Percentiles rank a stretch among this genome's conserved stretches.
These are phyloP conservation scores for Dissostichus mawsoni DNA, from an alignment of 2,113 vertebrate species.

Conservation along the genomic window DNA sequence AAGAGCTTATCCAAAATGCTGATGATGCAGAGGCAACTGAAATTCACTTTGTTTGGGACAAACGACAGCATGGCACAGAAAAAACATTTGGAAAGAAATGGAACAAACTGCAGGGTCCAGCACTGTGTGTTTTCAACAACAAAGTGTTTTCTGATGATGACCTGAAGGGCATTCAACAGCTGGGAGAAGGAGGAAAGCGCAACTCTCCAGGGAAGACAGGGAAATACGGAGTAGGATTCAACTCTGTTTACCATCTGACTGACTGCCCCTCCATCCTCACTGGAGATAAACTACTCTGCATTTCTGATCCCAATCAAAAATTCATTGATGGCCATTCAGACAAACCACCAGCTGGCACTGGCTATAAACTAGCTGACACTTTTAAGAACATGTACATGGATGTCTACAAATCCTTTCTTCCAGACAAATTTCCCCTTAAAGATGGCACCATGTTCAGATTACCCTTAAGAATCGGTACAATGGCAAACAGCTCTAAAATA, in stretches of 20 bases:
- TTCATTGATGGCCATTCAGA: conserved; percentile 75
- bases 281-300: conserved; percentile 84
- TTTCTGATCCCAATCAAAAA: conserved; percentile 85
- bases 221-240: conserved; percentile 90
- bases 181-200: conserved; percentile 87
- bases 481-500: conserved; percentile 80
- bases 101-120: conserved; percentile 86
- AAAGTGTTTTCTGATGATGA: conserved; percentile 84
- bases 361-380: conserved; percentile 72
- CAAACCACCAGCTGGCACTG: conserved; percentile 76
- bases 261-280: conserved; percentile 90
- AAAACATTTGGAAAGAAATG: conserved; percentile 84
- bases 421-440: conserved; percentile 79
- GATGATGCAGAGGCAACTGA: conserved; percentile 87
- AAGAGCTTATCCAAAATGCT: conserved; percentile 89
- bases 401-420: conserved; percentile 87
- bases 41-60: conserved; percentile 89
- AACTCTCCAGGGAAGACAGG: conserved; percentile 82
- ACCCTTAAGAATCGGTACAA: conserved; percentile 80
- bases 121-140: conserved; percentile 90
- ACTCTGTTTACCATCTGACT: conserved; percentile 88
- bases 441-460: conserved; percentile 88
- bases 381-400: conserved; percentile 84
- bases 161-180: conserved; percentile 85
- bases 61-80: conserved; percentile 70